Base-by-base conservation (phyloP, 2,797 vertebrate species). In the Melanotaenia parkinsoni region DNA sequence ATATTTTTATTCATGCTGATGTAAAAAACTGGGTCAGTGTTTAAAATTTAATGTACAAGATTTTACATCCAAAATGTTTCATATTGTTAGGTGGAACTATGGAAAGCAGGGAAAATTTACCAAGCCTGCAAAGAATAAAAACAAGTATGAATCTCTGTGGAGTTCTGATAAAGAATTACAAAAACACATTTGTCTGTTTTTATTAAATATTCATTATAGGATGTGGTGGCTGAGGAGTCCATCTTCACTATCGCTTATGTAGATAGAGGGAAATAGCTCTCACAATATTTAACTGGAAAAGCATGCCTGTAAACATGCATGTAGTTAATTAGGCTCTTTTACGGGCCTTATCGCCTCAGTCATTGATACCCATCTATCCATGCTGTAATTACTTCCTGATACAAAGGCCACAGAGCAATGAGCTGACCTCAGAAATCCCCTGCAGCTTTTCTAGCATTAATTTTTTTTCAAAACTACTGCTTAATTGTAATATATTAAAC, bases 301-400 rank as follows among this genome's bases (percentile, higher is more conserved):
- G 78, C 38, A 78, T 58, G 63, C 37, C 75, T 84, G 58, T 69
- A 76, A 86, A 87, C 83, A 76, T 67, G 61, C 57, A 20, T n/a
- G 45, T 47, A 71, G 79, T 84, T 80, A 72, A 82, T 78, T 78
- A 51, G 62, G 78, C 83, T 87, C 77, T 73, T 88, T 81, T 76
- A 81, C 57, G 72, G 85, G 83, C 84, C 71, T 69, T 89, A 93
- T 92, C 91, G 81, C 84, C 53, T 84, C 80, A 74, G 85, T 87
- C 86, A 86, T 35, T 80, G 91, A 94, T 90, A 86, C 76, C 80
- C 83, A 92, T 93, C 89, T 90, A 80, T 76, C 68, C 57, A n/a
- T 63, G 71, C 77, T 86, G 76, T 93, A 92, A 93, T 91, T 89
- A 92, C 81, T 86, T 89, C 83, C 85, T 76, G 79, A 81, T 84